phyloP scores from a whole-genome alignment of 2,888 invertebrate genomes.

The Opisthograptis luteolata region DNA sequence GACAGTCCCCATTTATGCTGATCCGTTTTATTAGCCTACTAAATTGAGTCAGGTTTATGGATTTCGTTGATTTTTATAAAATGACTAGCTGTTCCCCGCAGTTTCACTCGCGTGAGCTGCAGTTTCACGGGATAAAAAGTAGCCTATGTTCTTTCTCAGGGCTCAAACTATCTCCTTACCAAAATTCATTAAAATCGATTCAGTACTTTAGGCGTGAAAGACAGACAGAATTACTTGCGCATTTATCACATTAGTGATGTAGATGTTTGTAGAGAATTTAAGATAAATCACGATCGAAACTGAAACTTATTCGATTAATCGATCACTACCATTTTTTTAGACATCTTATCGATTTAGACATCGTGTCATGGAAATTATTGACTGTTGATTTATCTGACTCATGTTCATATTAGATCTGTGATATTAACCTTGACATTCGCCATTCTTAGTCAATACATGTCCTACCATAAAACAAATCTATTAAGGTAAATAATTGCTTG shows the following conservation, averaged over 20 bases:
- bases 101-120: no score
- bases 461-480: not conserved
- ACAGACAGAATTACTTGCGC: no score
- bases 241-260: no score
- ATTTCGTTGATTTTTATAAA: not conserved
- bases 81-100: not conserved
- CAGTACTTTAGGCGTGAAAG: no score
- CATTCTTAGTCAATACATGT: slow-evolving; percentile 6
- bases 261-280: no score
- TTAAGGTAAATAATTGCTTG: slow-evolving; percentile 12
- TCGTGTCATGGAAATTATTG: not conserved
- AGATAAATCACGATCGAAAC: no score
- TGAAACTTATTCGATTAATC: no score
- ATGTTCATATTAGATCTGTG: slow-evolving; percentile 1
- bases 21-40: slow-evolving; percentile 18
- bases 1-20: slow-evolving; percentile 27
- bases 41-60: slow-evolving; percentile 11
- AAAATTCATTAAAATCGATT: no score
- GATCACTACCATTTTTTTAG: not conserved
- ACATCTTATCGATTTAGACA: not conserved
- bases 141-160: no score
- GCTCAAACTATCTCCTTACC: no score
- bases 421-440: slow-evolving; percentile 20
- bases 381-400: slow-evolving; percentile 15
- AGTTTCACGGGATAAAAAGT: no score